Evolutionary conservation across 2,113 vertebrate species (phyloP).

Genomic region (Onychostoma macrolepis): DNA sequence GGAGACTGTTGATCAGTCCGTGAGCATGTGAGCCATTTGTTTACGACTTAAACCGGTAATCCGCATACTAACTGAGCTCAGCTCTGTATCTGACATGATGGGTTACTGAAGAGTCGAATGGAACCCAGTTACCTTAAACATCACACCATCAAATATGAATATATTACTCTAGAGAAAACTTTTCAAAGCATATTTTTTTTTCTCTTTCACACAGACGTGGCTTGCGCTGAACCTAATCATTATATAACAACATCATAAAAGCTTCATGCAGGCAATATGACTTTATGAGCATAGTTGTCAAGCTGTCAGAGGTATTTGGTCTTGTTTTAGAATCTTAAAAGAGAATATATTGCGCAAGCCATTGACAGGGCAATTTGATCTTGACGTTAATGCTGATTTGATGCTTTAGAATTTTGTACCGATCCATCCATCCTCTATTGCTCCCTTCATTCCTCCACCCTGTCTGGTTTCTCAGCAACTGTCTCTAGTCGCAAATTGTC

Average conservation of each 20-base stretch:
- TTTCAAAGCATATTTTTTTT: background rate
- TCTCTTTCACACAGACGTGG: background rate
- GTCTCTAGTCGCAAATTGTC: slow-evolving; percentile 3
- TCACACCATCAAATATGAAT: background rate
- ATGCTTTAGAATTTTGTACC: slow-evolving; percentile 6
- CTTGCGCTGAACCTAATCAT: background rate
- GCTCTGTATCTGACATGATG: background rate
- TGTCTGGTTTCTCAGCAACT: slow-evolving; percentile 9
- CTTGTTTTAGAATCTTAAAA: slow-evolving; percentile 9
- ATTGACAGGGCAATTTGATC: slow-evolving; percentile 1
- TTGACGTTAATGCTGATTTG: slow-evolving; percentile 24
- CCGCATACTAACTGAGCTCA: slow-evolving; percentile 26
- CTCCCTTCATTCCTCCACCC: background rate
- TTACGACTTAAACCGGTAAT: slow-evolving; percentile 17
- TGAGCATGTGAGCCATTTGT: slow-evolving; percentile 15
- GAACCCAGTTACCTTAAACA: background rate
- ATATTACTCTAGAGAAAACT: background rate
- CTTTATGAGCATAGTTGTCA: slow-evolving; percentile 23
- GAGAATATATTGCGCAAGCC: background rate
- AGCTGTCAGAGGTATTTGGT: background rate
- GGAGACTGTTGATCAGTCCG: background rate
- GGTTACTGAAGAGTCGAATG: background rate
- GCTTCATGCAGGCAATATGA: background rate
- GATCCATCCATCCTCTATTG: background rate
- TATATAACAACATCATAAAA: slow-evolving; percentile 33